phyloP scores from a whole-genome alignment of 2,113 vertebrate species.

The Brachyhypopomus gauderio region DNA sequence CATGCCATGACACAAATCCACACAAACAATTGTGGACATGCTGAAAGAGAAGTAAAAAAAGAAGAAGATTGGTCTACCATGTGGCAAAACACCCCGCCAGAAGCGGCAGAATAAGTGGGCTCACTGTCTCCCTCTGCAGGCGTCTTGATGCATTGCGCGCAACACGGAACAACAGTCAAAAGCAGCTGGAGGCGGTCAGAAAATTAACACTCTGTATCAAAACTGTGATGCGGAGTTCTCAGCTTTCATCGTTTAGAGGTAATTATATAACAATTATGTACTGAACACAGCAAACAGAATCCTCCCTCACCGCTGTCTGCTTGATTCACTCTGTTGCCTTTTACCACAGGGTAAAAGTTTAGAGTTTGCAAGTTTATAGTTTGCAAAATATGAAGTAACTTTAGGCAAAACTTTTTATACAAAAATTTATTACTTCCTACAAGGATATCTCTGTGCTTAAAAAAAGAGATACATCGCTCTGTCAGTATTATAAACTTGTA shows the following conservation, averaged over 20 bases:
- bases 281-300: conserved; percentile 28
- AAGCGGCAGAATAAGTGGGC: background rate
- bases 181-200: conserved; percentile 47
- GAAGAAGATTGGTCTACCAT: background rate
- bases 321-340: background rate
- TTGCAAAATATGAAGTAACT: background rate
- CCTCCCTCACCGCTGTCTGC: background rate
- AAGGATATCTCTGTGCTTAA: no score
- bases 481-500: background rate
- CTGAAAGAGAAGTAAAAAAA: background rate
- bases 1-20: background rate
- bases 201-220: conserved; percentile 45
- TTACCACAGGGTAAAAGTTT: background rate
- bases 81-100: background rate
- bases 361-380: background rate
- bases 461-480: background rate
- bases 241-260: conserved; percentile 52
- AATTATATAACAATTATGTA: conserved; percentile 52
- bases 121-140: conserved; percentile 49
- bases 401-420: background rate
- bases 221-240: conserved; percentile 52
- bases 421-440: no score
- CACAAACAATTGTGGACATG: background rate
- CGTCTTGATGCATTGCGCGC: background rate
- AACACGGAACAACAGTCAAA: conserved; percentile 22